Conservation (phyloP, 2,888 invertebrate species). For the Troides aeacus region DNA sequence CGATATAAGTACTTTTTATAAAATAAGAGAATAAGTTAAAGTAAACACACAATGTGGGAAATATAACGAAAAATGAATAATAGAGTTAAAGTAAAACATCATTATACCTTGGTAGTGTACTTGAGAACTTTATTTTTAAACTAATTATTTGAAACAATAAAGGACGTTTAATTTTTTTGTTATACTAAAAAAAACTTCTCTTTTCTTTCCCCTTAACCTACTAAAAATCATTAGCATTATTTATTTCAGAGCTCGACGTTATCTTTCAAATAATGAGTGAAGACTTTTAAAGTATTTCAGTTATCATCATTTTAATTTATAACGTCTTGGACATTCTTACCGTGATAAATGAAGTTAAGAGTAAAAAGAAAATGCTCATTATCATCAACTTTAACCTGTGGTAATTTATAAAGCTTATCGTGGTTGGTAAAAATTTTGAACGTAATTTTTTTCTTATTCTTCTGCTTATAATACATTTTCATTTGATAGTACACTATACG, state of each 20-base stretch:
- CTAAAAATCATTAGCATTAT: background rate
- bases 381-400: constrained; percentile 12
- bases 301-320: constrained; percentile 19
- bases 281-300: constrained; percentile 16
- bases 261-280: constrained; percentile 17
- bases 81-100: too few species aligned
- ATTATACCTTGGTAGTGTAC: too few species aligned
- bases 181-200: too few species aligned
- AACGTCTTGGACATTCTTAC: constrained; percentile 18
- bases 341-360: constrained; percentile 20
- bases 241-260: constrained; percentile 5
- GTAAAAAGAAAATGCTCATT: constrained; percentile 18
- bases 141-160: too few species aligned
- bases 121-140: too few species aligned
- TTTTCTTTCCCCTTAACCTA: too few species aligned
- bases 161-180: too few species aligned
- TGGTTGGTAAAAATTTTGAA: background rate
- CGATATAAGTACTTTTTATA: too few species aligned
- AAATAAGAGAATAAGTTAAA: too few species aligned
- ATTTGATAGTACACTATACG: too few species aligned
- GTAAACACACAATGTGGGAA: too few species aligned
- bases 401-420: constrained; percentile 22
- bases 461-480: background rate
- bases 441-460: background rate
- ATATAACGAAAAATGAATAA: too few species aligned